These are phyloP conservation scores for Heterochromis multidens DNA, from an alignment of 2,113 vertebrate genomes.

Conservation along the genomic window DNA sequence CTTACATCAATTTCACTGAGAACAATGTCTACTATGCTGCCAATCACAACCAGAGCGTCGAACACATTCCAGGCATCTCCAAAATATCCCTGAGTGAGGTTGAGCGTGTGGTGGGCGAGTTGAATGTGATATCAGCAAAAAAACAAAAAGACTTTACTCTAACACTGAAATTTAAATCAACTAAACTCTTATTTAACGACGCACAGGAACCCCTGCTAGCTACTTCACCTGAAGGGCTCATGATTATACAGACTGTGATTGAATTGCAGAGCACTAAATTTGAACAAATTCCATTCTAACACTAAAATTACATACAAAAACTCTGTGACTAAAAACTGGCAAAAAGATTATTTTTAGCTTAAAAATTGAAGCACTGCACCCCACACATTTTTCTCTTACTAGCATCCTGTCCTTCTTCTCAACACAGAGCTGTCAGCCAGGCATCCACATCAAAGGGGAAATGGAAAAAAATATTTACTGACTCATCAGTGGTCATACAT, in stretches of 20 bases:
- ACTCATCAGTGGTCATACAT: not conserved
- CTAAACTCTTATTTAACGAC: not conserved
- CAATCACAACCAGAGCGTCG: slow-evolving; percentile 99
- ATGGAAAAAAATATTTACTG: not conserved
- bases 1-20: slow-evolving; percentile 99
- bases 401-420: slow-evolving; percentile 91
- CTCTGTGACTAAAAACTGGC: not conserved
- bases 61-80: slow-evolving; percentile 98
- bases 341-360: not conserved
- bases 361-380: slow-evolving; percentile 50
- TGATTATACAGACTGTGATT: not conserved
- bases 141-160: slow-evolving; percentile 7
- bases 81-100: slow-evolving; percentile 93
- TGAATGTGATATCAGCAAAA: slow-evolving; percentile 5
- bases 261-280: not conserved
- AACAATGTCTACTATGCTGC: slow-evolving; percentile 99
- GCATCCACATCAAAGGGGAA: not conserved
- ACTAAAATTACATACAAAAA: slow-evolving; percentile 14
- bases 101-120: slow-evolving; percentile 63
- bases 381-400: slow-evolving; percentile 81
- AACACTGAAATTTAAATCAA: not conserved
- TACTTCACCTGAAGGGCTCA: not conserved
- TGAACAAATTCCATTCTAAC: not conserved
- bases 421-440: slow-evolving; percentile 85
- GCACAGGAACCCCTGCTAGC: not conserved